Base-by-base conservation (phyloP, 2,113 vertebrate genomes). In the Sula dactylatra region DNA sequence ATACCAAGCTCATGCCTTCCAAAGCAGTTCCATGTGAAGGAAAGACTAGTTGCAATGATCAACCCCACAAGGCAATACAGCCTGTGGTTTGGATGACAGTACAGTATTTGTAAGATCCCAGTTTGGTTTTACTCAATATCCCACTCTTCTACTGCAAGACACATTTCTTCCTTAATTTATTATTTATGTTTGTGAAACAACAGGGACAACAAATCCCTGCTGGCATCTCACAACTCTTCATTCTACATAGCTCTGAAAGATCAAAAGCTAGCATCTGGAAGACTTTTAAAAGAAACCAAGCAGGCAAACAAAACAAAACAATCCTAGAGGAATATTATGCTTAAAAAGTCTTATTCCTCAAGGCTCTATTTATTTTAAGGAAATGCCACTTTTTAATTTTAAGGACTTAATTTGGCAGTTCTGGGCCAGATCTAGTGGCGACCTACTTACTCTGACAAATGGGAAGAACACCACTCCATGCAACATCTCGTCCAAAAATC, bases 381-480 rank as follows among this genome's bases (percentile, higher is more conserved):
- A 86, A 83, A 77, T 50, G 16, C 6, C n/a, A 80, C 32, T 71
- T 85, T 65, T 80, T 40, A 6, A 38, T 77, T 67, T 59, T 55
- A 79, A 92, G 44, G 47, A 67, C 11, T 26, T 58, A 3, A 31
- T 44, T 47, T 64, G 17, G 8, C 52, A 59, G 0, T 71, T 85
- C 29, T 67, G 55, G 49, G 24, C 44, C 36, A 2, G 4, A 27
- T 69, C 40, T 82, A 6, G 27, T 24, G 3, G 7, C 78, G 59
- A 93, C 50, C 76, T 82, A 96, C 97, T 94, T 93, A 97, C 97
- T 77, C 55, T 84, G 69, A 11, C 97, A 97, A 24, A 10, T 6
- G 44, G 97, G 97, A 70, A 45, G 88, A 45, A 11, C 5, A 36
- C 92, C 97, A 24, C n/a, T 81, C 97, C 97, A 97, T 8, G 80